Evolutionary conservation across 2,797 vertebrate species (phyloP).

Genomic region (Enteromius thamalakanensis): DNA sequence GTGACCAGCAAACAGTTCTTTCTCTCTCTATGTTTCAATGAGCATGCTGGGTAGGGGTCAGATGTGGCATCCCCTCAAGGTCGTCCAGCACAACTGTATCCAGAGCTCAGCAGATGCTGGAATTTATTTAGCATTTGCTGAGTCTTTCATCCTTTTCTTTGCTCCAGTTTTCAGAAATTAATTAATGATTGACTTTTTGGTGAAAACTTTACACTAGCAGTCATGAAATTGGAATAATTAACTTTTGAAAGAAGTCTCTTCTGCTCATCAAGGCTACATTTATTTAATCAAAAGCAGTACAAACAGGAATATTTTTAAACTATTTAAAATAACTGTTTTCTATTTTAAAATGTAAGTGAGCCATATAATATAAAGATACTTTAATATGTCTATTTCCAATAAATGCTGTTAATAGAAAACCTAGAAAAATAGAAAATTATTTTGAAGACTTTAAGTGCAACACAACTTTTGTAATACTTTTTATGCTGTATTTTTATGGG

Average conservation of each 20-base stretch:
- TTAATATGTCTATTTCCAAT: neutral
- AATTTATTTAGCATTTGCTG: neutral
- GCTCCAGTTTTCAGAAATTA: neutral
- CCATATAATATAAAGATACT: neutral
- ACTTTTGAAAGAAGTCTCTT: neutral
- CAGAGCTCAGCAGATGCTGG: neutral
- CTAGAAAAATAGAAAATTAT: too few relatives aligned
- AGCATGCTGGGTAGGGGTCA: constrained; percentile 28
- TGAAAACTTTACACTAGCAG: neutral
- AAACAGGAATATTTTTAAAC: neutral
- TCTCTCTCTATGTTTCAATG: constrained; percentile 9
- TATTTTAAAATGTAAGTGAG: neutral
- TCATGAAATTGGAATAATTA: neutral
- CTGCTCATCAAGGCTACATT: neutral
- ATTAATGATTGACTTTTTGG: neutral
- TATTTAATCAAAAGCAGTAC: neutral
- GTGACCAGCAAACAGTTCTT: neutral
- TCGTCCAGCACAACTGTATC: neutral
- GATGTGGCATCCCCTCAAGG: constrained; percentile 11
- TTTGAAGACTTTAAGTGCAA: too few relatives aligned
- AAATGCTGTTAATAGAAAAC: neutral
- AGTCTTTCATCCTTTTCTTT: neutral
- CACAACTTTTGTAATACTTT: too few relatives aligned
- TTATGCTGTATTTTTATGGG: too few relatives aligned
- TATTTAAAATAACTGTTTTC: neutral